Evolutionary conservation across 2,888 invertebrate species (phyloP), one percentile per base, ranked within the genome.

Genomic region (Seira sanloemensis): DNA sequence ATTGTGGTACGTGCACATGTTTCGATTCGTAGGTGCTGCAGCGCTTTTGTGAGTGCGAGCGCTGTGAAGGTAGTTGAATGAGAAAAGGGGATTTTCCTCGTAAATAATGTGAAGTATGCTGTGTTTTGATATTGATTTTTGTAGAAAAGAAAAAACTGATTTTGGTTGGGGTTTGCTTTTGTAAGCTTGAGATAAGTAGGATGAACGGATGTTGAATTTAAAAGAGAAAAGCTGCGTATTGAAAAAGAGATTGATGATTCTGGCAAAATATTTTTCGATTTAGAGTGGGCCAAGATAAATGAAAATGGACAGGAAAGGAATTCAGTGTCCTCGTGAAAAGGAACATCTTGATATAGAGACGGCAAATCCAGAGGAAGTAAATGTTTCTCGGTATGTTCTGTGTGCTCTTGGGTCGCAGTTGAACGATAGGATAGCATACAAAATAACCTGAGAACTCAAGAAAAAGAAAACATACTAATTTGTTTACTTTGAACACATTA

Each of bases 121-220:
- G 66, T 67, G 76, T 46, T 37, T 37, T 74, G 54, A 65, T 67
- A 80, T 80, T 68, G 80, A 80, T 81, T 76, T 75, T 76, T 68
- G 75, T 27, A 18, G 54, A 37, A 12, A 37, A 37, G 37, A 12
- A 37, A 37, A 37, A 37, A 37, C 37, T 37, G 37, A 37, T 37
- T 37, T 37, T 37, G 37, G 37, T 37, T 37, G 37, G 12, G 37
- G 37, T 37, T 37, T n/a, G n/a, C n/a, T n/a, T n/a, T n/a, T 37
- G 37, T 37, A 37, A 37, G 37, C 37, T 37, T n/a, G 37, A 12
- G 37, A 37, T 37, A 37, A 37, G 37, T 37, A 37, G 37, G 37
- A 37, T 37, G 37, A 37, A 37, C 37, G 37, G 37, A 37, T 37
- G 37, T 37, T 37, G 37, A 37, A 37, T 37, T 37, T 37, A 37